A percentile compares a stretch with the other conserved stretches of the same genome.
Conservation (phyloP, 1,140 invertebrate genomes). For the Pseudomyrmex sp. region DNA sequence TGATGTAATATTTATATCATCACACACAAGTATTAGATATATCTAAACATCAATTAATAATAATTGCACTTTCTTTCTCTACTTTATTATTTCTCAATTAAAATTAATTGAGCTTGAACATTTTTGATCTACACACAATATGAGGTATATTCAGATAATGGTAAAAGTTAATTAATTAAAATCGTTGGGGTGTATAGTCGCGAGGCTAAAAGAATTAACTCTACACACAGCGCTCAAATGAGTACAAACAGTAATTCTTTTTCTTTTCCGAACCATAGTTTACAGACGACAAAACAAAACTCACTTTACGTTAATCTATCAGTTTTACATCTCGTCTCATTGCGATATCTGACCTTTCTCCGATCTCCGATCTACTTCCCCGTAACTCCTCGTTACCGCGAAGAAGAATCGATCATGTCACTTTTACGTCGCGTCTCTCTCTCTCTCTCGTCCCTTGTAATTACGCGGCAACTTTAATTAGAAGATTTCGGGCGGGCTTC, state of each 20-base stretch:
- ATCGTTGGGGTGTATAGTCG: not conserved
- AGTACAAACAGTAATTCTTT: not conserved
- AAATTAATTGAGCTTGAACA: not conserved
- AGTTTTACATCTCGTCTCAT: not conserved
- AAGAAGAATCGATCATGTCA: not conserved
- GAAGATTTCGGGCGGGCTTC: slow-evolving; percentile 16
- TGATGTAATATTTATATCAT: not conserved
- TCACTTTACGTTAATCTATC: not conserved
- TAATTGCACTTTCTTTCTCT: slow-evolving; percentile 1
- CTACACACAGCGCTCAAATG: not conserved
- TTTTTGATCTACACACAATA: not conserved
- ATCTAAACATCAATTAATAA: slow-evolving; percentile 17
- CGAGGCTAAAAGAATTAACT: slow-evolving; percentile 30
- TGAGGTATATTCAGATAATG: no score
- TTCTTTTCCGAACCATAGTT: slow-evolving; percentile 1
- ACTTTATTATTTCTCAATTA: not conserved
- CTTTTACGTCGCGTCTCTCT: not conserved
- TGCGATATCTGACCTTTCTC: slow-evolving; percentile 5
- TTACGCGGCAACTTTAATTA: slow-evolving; percentile 38
- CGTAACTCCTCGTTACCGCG: not conserved
- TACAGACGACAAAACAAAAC: not conserved
- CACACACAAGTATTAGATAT: not conserved
- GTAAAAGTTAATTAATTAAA: slow-evolving; percentile 34
- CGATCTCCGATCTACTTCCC: not conserved
- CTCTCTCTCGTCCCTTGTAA: not conserved